Base-by-base conservation (phyloP, 2,888 invertebrate genomes). In the Andrena fulva region DNA sequence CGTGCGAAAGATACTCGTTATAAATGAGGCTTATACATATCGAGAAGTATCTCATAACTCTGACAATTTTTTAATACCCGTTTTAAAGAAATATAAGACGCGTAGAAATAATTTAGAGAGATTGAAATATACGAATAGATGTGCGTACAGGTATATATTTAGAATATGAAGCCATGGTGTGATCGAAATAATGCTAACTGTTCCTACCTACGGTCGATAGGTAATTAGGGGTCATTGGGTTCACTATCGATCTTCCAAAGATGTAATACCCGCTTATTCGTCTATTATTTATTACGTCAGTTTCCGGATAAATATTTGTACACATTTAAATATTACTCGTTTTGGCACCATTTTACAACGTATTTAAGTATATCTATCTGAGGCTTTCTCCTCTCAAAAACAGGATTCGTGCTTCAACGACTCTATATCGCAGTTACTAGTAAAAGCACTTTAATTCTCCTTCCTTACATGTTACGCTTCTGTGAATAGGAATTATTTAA, bases 271-370 rank as follows among this genome's bases (percentile, higher is more conserved):
- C 72, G 67, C 42, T 78, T 56, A 69, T 16, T 75, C 64, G 75
- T 77, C 12, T 78, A 80, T 86, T 88, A 85, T 85, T 90, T 84
- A 82, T 88, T 83, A 86, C 78, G 63, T 77, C 80, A 75, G 60
- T 78, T 85, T 91, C 89, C 89, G 82, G 87, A 84, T 90, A 87
- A 81, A 78, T 78, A 87, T 91, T 91, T 89, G 91, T 91, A 91
- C 89, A 87, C 83, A 82, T 80, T 84, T 84, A 85, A 74, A 78
- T 85, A 86, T 79, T 80, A 84, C 73, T 86, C 74, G 67, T 91
- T 92, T 92, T 92, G 92, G 92, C 92, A 92, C 90, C 86, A 82
- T 89, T 85, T 87, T 87, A 86, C 69, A 86, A 81, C 77, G 56
- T 75, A 77, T 80, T 50, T 54, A 81, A 35, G 42, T 84, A 82